Conservation (phyloP, 1,140 invertebrate species). For the Yoshiicerus persimilis region DNA sequence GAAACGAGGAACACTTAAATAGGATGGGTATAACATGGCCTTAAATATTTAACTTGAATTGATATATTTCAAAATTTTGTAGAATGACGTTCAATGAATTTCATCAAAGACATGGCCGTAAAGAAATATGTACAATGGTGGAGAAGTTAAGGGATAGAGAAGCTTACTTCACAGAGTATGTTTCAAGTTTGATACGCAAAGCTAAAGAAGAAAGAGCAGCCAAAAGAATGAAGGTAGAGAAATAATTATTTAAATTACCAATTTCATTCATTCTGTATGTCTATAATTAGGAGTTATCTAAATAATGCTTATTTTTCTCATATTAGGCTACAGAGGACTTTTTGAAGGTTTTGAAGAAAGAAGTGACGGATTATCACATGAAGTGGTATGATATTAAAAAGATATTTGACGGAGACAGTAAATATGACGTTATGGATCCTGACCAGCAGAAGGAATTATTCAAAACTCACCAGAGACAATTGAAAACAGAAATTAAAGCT, state of each 20-base stretch:
- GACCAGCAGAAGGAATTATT: constrained; percentile 90
- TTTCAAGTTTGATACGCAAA: constrained; percentile 82
- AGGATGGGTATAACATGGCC: too few relatives aligned
- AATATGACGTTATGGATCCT: constrained; percentile 90
- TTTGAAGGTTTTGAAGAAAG: constrained; percentile 81
- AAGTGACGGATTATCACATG: constrained; percentile 80
- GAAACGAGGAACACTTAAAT: too few relatives aligned
- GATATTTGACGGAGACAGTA: constrained; percentile 81
- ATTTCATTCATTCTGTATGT: background rate
- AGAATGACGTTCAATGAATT: constrained; percentile 95
- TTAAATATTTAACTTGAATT: too few relatives aligned
- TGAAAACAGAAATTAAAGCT: constrained; percentile 79
- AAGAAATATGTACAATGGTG: constrained; percentile 92
- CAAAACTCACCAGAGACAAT: constrained; percentile 78
- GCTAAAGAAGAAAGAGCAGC: constrained; percentile 93
- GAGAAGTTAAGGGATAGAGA: constrained; percentile 96
- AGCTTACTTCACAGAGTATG: constrained; percentile 91
- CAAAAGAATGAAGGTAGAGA: constrained; percentile 86
- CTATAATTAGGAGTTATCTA: background rate
- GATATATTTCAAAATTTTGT: background rate
- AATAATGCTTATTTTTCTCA: background rate
- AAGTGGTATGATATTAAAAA: constrained; percentile 94
- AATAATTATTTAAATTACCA: constrained; percentile 17
- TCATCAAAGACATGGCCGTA: constrained; percentile 87
- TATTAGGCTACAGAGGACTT: constrained; percentile 80